Evolutionary conservation across 2,888 invertebrate species (phyloP).

Genomic region (Ochropacha duplaris): DNA sequence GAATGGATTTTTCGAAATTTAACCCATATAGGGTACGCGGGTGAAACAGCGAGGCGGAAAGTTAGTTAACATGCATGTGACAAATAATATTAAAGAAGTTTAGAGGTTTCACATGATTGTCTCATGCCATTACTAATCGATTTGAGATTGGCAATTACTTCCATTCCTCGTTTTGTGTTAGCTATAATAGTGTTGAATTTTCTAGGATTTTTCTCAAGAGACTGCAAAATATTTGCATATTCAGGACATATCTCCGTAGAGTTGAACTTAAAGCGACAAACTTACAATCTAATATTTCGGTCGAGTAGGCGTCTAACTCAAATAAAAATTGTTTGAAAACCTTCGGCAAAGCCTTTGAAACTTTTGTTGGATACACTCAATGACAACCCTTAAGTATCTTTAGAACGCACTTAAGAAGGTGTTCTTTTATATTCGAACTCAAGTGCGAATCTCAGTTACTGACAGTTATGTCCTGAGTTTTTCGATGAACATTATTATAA

Average conservation of each 20-base stretch:
- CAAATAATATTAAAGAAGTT: too few species aligned
- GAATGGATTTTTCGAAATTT: too few species aligned
- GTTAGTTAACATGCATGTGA: not conserved
- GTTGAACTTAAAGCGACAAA: not conserved
- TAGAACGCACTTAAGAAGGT: not conserved
- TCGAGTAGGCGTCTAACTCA: not conserved
- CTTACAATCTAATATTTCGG: not conserved
- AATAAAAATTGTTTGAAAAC: not conserved
- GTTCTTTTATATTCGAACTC: conserved; percentile 4
- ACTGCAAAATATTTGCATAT: not conserved
- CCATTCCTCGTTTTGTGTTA: not conserved
- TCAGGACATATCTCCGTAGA: not conserved
- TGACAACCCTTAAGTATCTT: not conserved
- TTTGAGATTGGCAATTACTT: not conserved
- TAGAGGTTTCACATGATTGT: not conserved
- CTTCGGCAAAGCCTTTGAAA: not conserved
- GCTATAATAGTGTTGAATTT: too few species aligned
- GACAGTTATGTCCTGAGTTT: not conserved
- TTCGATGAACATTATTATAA: too few species aligned
- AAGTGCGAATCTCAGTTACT: conserved; percentile 1
- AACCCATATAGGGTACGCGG: too few species aligned
- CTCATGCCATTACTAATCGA: not conserved
- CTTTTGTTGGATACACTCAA: conserved; percentile 2
- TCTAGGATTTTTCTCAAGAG: too few species aligned
- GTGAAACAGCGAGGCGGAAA: too few species aligned